These are phyloP conservation scores for Rhipidura dahli DNA, from an alignment of 2,113 vertebrate species.

Conservation along the genomic window DNA sequence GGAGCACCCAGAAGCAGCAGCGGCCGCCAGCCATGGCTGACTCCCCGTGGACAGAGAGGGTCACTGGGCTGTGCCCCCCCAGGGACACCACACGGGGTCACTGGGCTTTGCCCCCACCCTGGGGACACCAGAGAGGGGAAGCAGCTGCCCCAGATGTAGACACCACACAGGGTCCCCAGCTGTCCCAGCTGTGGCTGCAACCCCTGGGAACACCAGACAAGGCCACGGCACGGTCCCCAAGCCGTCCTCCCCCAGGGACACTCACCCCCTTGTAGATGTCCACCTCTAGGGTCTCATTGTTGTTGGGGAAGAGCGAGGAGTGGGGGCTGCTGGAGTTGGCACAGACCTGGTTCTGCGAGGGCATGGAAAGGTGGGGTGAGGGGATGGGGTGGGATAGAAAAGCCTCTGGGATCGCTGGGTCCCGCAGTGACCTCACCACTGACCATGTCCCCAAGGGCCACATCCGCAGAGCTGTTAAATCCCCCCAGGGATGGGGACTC, in stretches of 20 bases:
- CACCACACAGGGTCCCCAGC: background rate
- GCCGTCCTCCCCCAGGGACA: background rate
- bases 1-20: background rate
- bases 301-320: constrained; percentile 78
- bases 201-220: background rate
- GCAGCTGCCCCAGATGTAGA: background rate
- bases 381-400: background rate
- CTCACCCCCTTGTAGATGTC: constrained; percentile 97
- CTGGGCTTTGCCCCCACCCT: no score
- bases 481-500: background rate
- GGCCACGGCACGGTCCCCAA: no score
- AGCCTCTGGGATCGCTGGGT: background rate
- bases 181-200: background rate
- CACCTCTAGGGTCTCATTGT: constrained; percentile 83
- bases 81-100: background rate
- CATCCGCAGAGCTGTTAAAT: background rate
- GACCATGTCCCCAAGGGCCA: background rate
- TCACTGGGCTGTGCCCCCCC: background rate
- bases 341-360: constrained; percentile 66
- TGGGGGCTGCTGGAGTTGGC: constrained; percentile 74
- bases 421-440: background rate
- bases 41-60: background rate
- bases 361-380: background rate
- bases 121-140: background rate
- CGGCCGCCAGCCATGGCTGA: background rate